These are phyloP conservation scores for Drosophila kanapiae DNA, from an alignment of 1,140 invertebrate species.

Conservation along the genomic window DNA sequence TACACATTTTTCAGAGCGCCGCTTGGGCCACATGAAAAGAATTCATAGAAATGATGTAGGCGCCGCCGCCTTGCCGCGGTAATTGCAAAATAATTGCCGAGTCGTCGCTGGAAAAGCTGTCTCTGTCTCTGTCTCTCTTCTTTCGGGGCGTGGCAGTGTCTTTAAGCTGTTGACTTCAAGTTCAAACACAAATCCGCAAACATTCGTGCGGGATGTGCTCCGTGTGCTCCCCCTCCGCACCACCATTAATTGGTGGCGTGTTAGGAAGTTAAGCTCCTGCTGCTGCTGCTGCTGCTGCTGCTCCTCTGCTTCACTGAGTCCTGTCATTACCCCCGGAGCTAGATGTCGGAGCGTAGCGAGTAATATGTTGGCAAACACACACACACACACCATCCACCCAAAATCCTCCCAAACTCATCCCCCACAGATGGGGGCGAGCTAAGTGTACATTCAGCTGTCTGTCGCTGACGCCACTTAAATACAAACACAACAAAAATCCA, in stretches of 20 bases:
- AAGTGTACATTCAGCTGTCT: slow-evolving; percentile 67
- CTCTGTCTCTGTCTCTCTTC: neutral
- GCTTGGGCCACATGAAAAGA: slow-evolving; percentile 9
- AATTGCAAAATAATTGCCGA: slow-evolving; percentile 54
- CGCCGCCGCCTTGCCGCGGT: slow-evolving; percentile 24
- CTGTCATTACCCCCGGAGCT: slow-evolving; percentile 58
- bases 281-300: slow-evolving; percentile 25
- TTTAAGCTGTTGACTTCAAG: slow-evolving; percentile 61
- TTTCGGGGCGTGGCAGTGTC: slow-evolving; percentile 40
- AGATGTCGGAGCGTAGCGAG: slow-evolving; percentile 56
- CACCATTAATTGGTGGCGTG: slow-evolving; percentile 64
- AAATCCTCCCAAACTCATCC: slow-evolving; percentile 6
- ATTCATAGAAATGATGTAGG: slow-evolving; percentile 19
- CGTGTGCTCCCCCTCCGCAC: slow-evolving; percentile 3
- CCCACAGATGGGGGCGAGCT: slow-evolving; percentile 34
- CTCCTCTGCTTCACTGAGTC: slow-evolving; percentile 47
- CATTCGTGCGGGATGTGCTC: slow-evolving; percentile 32
- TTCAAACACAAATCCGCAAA: slow-evolving; percentile 65
- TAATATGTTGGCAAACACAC: slow-evolving; percentile 62
- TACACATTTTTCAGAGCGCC: slow-evolving; percentile 20
- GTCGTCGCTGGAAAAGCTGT: slow-evolving; percentile 29
- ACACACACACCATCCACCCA: slow-evolving; percentile 5
- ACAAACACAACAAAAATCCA: slow-evolving; percentile 43
- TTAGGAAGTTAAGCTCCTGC: slow-evolving; percentile 65
- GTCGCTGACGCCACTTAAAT: slow-evolving; percentile 65